Evolutionary conservation across 2,797 vertebrate genomes (phyloP), one percentile per base, ranked within the genome.

Genomic region (Xiphophorus birchmanni): DNA sequence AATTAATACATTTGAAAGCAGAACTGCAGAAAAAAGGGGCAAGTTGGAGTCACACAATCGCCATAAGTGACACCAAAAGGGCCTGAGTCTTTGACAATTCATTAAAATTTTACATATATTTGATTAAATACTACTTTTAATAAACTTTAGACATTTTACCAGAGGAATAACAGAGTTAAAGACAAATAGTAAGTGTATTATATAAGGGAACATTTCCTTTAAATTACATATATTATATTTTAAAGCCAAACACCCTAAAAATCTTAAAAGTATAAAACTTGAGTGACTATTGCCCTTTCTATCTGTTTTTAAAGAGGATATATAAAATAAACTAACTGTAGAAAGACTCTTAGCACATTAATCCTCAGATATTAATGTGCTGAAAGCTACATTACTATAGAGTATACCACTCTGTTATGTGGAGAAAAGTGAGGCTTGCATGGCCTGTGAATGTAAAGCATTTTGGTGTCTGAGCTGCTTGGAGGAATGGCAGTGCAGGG

Each of bases 31-130:
- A 67, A 67, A 67, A 37, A 18, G 60, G 18, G 60, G 32, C 29
- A 35, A 35, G 15, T 18, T 63, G 29, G 60, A 17, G 60, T 63
- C 60, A 35, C 15, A 63, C 35, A 63, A n/a, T 35, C 6, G 4
- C 54, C 54, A 56, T n/a, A n/a, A n/a, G 26, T 56, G 54, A 56
- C 54, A 63, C 60, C 32, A 63, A 35, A 63, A 63, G 26, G 21
- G 37, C 37, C 29, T 9, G 63, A 75, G 29, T 56, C 52, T n/a
- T 26, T 21, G 29, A 40, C 44, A 37, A 56, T 67, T 32, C 23
- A 60, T 73, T 9, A 72, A 60, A 10, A 73, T 65, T 37, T 67
- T 69, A 42, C 21, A 56, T 29, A 65, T 44, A 54, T 76, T 72
- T 4, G 18, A 29, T 54, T 63, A 65, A 79, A 52, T 32, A 63